Evolutionary conservation across 2,113 vertebrate species (phyloP), one percentile per base, ranked within the genome.

Genomic region (Oophaga pumilio): DNA sequence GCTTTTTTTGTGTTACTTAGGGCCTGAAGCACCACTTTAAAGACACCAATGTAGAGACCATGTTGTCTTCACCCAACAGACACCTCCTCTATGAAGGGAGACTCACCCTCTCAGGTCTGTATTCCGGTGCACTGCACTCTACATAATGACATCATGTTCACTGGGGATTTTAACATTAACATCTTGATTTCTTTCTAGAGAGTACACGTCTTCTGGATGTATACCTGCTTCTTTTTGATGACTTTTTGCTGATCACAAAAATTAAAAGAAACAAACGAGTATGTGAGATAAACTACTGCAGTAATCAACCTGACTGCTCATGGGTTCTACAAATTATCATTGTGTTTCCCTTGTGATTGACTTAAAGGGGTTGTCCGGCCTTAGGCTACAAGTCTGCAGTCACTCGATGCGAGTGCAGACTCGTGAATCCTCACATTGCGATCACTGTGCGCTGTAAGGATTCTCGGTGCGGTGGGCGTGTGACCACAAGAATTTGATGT

Each of bases 201-300:
- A 96, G 95, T 80, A 91, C 96, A 24, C 97, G 96, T 93, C 92
- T 96, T 89, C 91, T 95, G 4, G 96, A 97, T 0, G 94, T 96
- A 79, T 97, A 96, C 87, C 90, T 99, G 86, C 97, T 99, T 92
- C 94, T 99, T 88, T 98, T 97, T 2, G 92, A 97, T 60, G 96
- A 98, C 92, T 97, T 99, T 90, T 93, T 99, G 78, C 92, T 98
- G 89, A 95, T 98, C 91, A 98, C 95, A 26, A 98, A 97, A 95
- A 95, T 95, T 52, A 98, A 97, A 92, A 92, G 91, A 57, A 96
- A 91, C 92, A 97, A 96, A 94, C 97, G 97, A 96, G 96, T 94
- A 95, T 92, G 24, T 83, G 9, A 74, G 28, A 73, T 33, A 43
- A 28, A 8, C 9, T 6, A 33, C 13, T 28, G 26, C 4, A 33